Base-by-base conservation (phyloP, 2,113 vertebrate genomes). In the Grammomys dolichurus region DNA sequence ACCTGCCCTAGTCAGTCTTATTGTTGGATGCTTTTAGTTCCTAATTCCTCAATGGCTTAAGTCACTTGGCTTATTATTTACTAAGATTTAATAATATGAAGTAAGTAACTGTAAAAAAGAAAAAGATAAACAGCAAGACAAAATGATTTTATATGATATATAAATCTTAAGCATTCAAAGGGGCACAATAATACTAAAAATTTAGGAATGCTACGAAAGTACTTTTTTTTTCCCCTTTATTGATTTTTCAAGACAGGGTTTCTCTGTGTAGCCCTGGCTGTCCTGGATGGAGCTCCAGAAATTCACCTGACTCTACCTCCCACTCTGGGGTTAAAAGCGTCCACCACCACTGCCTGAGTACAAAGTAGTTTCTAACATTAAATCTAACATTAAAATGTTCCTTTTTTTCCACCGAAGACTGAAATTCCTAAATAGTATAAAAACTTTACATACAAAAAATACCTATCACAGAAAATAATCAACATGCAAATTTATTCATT, bases 341-440 rank as follows among this genome's bases (percentile, higher is more conserved):
- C 24, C 3, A 28, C 63, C 63, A 65, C 63, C 63, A 65, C 26
- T 69, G 31, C 67, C 67, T 33, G 31, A 69, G 26, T 13, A 95
- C 22, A 91, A 88, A 88, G 73, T 69, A 94, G 22, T 69, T 81
- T 93, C 31, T 51, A 89, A 67, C 51, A 60, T 84, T 92, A 91
- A 67, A 89, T 87, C 90, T 63, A 84, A 20, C 11, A 70, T 86
- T 94, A 82, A 96, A 96, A 95, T 89, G 70, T 33, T 54, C 48
- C 58, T 33, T 85, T 82, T 77, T 85, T 86, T 51, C 90, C 1
- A 88, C 58, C 90, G 78, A 91, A 65, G 46, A 22, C 5, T 89
- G 24, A 96, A 89, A 95, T 60, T 77, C 87, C 65, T 48, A 93
- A 75, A 86, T 16, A 82, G 13, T 82, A 90, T 8, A 46, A n/a